Base-by-base conservation (phyloP, 2,797 vertebrate species). In the Taeniopygia guttata region DNA sequence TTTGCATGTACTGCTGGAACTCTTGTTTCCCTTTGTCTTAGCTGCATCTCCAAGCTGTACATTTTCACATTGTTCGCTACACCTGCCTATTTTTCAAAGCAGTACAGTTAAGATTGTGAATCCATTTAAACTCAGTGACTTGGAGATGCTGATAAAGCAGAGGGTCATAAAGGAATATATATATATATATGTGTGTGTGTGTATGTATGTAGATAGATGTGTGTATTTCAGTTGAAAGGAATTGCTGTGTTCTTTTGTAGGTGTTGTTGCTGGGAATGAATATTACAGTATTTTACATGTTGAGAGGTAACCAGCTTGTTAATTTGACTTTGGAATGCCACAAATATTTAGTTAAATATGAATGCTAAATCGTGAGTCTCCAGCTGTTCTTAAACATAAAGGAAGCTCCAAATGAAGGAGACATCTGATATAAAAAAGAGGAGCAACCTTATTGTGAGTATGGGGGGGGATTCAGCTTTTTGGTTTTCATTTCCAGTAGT, bases 151-250 rank as follows among this genome's bases (percentile, higher is more conserved):
- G 30, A 49, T 74, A 62, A 85, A 83, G 10, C 36, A 60, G 27
- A 54, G 29, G 8, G 23, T 56, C 29, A 36, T 66, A n/a, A 74
- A 66, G n/a, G 34, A 62, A 60, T 18, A 9, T 11, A 8, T 16
- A 3, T 56, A 9, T 46, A 3, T 45, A 2, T 45, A 4, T 48
- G 0, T 64, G 0, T 60, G 0, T 36, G 2, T 76, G 11, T 12
- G 2, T 49, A 1, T 8, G 2, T 51, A 1, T 14, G 13, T 32
- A 34, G 52, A 32, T 34, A 73, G 14, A 29, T 55, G 46, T 54
- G 34, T 34, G 22, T 63, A 27, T 89, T 82, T 63, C 32, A 20
- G 5, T 15, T 56, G 62, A 76, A 84, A 54, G 34, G 64, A 52
- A n/a, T 16, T 59, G 23, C 63, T 85, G 10, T 75, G 30, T 51